A percentile compares a stretch with the other conserved stretches of the same genome.
Conservation (phyloP, 2,113 vertebrate species). For the Atherinomorus stipes region DNA sequence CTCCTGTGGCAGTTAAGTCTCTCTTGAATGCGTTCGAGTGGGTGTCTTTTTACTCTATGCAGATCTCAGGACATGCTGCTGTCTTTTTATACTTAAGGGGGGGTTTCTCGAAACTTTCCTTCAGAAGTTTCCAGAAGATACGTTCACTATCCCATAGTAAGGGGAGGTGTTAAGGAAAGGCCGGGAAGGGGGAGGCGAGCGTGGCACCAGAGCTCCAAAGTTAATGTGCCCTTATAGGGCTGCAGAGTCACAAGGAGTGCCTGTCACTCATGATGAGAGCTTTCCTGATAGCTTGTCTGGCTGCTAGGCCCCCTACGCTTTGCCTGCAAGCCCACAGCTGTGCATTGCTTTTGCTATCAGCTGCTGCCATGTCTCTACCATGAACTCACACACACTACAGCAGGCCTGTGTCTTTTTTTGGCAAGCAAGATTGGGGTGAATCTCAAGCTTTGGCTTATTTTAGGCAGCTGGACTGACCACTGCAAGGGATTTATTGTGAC, state of each 20-base stretch:
- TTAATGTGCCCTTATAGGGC: conserved; percentile 82
- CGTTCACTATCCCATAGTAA: conserved; percentile 36
- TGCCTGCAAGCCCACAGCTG: conserved; percentile 67
- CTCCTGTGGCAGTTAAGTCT: conserved; percentile 51
- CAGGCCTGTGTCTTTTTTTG: conserved; percentile 36
- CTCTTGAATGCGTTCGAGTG: conserved; percentile 34
- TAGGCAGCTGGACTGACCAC: neutral
- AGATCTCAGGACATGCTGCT: conserved; percentile 17
- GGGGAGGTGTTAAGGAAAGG: conserved; percentile 34
- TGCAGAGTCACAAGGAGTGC: conserved; percentile 79
- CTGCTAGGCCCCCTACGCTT: conserved; percentile 36
- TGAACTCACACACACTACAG: conserved; percentile 39
- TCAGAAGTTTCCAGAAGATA: conserved; percentile 84
- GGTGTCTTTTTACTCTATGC: conserved; percentile 49
- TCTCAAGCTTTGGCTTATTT: conserved; percentile 27
- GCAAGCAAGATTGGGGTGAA: conserved; percentile 12
- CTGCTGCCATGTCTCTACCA: conserved; percentile 18
- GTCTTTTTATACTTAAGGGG: conserved; percentile 81
- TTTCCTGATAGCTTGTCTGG: conserved; percentile 66
- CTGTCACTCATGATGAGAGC: conserved; percentile 79
- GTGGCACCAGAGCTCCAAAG: conserved; percentile 64
- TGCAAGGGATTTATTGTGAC: neutral
- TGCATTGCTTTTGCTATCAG: conserved; percentile 54
- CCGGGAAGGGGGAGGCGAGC: conserved; percentile 5
- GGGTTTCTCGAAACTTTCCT: conserved; percentile 78